These are phyloP conservation scores for Acropora tenuis DNA, from an alignment of 64 coral and sea anemone species.

Conservation along the genomic window DNA sequence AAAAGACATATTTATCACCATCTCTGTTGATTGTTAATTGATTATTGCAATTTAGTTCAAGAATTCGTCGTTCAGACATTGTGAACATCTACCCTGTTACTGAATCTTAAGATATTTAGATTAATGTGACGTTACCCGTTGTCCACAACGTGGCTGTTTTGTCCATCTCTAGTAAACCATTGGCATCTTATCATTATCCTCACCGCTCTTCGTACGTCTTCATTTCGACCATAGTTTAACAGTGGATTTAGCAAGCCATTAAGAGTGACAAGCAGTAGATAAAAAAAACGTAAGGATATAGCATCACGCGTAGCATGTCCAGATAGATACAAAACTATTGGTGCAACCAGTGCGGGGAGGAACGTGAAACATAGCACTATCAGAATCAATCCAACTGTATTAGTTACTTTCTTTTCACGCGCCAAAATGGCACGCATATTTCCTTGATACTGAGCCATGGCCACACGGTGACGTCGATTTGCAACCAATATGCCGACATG, in stretches of 20 bases:
- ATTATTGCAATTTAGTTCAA: too few species aligned
- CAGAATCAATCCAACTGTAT: conserved; percentile 13
- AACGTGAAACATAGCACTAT: neutral
- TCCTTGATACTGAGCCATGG: neutral
- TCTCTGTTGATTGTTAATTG: too few species aligned
- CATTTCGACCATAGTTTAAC: neutral
- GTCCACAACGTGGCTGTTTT: neutral
- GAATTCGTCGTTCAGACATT: too few species aligned
- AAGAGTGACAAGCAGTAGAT: neutral
- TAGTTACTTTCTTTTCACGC: conserved; percentile 17
- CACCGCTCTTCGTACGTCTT: neutral
- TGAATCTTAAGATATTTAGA: neutral
- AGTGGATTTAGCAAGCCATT: conserved; percentile 3
- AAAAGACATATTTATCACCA: too few species aligned
- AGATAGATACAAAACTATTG: neutral
- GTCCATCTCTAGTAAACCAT: neutral
- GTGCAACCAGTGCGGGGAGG: neutral
- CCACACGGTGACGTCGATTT: neutral
- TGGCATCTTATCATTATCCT: neutral
- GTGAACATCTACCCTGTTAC: too few species aligned
- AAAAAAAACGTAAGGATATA: neutral
- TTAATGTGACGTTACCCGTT: neutral
- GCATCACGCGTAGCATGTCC: neutral
- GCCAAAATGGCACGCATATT: neutral
- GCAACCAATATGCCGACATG: neutral